Evolutionary conservation across 2,888 invertebrate species (phyloP), one percentile per base, ranked within the genome.

Genomic region (Ditylenchus weischeri): DNA sequence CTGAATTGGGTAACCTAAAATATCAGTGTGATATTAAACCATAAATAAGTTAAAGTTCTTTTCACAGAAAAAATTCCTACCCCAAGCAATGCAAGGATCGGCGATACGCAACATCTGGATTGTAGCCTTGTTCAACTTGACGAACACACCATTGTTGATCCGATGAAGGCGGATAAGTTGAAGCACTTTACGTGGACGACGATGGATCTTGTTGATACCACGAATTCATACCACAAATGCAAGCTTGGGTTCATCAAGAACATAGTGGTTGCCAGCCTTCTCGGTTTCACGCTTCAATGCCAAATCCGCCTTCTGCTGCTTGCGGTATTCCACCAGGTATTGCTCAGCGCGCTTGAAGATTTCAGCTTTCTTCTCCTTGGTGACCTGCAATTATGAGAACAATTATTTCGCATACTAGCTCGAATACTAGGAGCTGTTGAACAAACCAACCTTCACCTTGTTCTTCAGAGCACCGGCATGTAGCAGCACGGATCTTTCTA

Each of bases 41-140:
- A n/a, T n/a, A n/a, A n/a, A n/a, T n/a, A n/a, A n/a, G n/a, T n/a
- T n/a, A n/a, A n/a, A n/a, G n/a, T n/a, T n/a, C n/a, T n/a, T n/a
- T n/a, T n/a, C n/a, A n/a, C n/a, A n/a, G n/a, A n/a, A n/a, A n/a
- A n/a, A 38, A 38, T 38, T 38, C 38, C 11, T 38, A 38, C 98
- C 98, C 94, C 95, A 98, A 19, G 95, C 91, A 84, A 95, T 90
- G n/a, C n/a, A n/a, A n/a, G n/a, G n/a, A n/a, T n/a, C n/a, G n/a
- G n/a, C n/a, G n/a, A n/a, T n/a, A n/a, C 96, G 90, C 82, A 99
- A 87, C 96, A 98, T 98, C 48, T 71, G 79, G 62, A 96, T 88
- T 19, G 98, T 96, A 6, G 98, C 96, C 85, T 96, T 96, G 88
- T 99, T 99, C 79, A 99, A 86, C 82, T 91, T 91, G 62, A 99